These are phyloP conservation scores for Pachliopta kotzebuea DNA, from an alignment of 2,888 invertebrate genomes.

Conservation along the genomic window DNA sequence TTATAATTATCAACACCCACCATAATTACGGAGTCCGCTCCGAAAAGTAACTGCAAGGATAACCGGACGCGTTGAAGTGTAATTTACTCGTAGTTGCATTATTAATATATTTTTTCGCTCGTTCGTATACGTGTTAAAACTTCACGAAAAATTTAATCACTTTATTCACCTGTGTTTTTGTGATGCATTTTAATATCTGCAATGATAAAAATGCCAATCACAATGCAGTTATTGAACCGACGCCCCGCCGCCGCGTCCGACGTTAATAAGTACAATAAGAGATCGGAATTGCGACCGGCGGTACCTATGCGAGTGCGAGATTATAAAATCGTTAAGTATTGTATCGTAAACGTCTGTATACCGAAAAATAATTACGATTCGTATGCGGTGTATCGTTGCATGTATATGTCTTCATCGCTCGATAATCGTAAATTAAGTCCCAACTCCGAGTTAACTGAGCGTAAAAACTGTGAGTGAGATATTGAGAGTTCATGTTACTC, in stretches of 20 bases:
- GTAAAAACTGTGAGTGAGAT: slow-evolving; percentile 71
- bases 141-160: slow-evolving; percentile 64
- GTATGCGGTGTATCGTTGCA: slow-evolving; percentile 51
- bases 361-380: slow-evolving; percentile 53
- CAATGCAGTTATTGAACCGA: slow-evolving; percentile 47
- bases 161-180: slow-evolving; percentile 56
- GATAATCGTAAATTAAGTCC: slow-evolving; percentile 74
- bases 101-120: slow-evolving; percentile 44
- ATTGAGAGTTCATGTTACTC: slow-evolving; percentile 75
- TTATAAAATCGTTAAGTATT: slow-evolving; percentile 48
- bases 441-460: slow-evolving; percentile 67
- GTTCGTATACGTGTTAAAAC: slow-evolving; percentile 40
- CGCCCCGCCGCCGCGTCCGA: slow-evolving; percentile 33
- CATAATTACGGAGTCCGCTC: slow-evolving; percentile 49
- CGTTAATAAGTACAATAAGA: slow-evolving; percentile 48
- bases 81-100: slow-evolving; percentile 59
- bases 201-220: slow-evolving; percentile 63
- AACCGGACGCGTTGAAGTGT: slow-evolving; percentile 46
- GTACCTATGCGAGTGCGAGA: slow-evolving; percentile 47
- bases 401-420: slow-evolving; percentile 65
- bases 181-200: slow-evolving; percentile 53
- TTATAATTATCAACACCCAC: slow-evolving; percentile 37
- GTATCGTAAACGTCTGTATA: slow-evolving; percentile 61
- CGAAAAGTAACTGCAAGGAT: slow-evolving; percentile 54
- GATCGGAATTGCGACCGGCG: slow-evolving; percentile 44